Conservation (phyloP, 2,113 vertebrate species). For the Neoarius graeffei region DNA sequence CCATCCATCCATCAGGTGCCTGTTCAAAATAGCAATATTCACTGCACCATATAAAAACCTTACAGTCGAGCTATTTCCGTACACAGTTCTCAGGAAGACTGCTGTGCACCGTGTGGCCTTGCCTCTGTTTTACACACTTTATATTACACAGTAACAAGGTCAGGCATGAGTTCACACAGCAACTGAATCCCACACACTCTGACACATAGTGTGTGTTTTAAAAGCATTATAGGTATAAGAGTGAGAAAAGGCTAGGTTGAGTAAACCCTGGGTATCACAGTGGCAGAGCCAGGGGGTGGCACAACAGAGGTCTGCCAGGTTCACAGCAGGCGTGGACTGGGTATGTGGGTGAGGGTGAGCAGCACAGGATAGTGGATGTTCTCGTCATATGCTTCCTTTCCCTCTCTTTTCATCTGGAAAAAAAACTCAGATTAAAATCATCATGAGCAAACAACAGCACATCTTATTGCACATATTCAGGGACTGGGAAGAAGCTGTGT, state of each 20-base stretch:
- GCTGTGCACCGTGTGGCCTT: constrained; percentile 30
- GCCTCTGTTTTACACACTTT: constrained; percentile 35
- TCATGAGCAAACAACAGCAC: not conserved
- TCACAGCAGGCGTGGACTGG: constrained; percentile 50
- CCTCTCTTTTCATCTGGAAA: constrained; percentile 90
- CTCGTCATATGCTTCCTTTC: constrained; percentile 85
- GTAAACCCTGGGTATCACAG: constrained; percentile 48
- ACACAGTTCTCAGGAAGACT: not conserved
- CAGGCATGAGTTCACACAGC: constrained; percentile 47
- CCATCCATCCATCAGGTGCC: not conserved
- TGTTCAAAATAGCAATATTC: constrained; percentile 15
- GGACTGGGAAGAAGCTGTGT: not conserved
- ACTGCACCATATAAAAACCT: constrained; percentile 28
- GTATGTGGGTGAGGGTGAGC: constrained; percentile 80
- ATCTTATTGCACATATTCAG: not conserved
- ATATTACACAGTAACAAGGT: constrained; percentile 65
- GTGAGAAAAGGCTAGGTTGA: constrained; percentile 30
- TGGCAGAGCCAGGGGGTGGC: constrained; percentile 50
- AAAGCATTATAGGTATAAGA: constrained; percentile 54
- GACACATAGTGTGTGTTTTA: constrained; percentile 20
- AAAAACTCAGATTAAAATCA: not conserved
- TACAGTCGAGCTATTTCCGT: not conserved
- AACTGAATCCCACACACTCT: constrained; percentile 24
- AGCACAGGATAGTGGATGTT: constrained; percentile 95
- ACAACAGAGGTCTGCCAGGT: constrained; percentile 47